Percentiles rank a stretch among this genome's conserved stretches.
Evolutionary conservation across 1,140 invertebrate genomes (phyloP).

Genomic region (Stenopsyche tienmushanensis): DNA sequence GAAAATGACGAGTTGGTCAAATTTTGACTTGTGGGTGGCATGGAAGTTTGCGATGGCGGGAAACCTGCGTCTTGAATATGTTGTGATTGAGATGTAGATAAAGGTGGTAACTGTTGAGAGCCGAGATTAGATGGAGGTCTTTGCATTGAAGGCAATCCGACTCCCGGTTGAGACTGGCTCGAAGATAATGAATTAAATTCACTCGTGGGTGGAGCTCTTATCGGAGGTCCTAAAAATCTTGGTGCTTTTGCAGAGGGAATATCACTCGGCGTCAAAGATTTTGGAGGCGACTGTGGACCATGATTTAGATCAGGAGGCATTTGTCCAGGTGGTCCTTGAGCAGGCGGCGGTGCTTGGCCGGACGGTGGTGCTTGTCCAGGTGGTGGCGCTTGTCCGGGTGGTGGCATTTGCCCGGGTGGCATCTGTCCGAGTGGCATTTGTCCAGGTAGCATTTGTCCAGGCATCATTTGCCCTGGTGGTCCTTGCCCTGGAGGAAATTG

Average conservation of each 20-base stretch:
- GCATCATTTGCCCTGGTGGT: neutral
- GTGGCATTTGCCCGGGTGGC: neutral
- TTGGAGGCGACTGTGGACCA: slow-evolving; percentile 1
- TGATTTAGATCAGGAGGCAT: neutral
- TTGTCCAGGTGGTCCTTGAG: neutral
- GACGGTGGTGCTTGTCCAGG: slow-evolving; percentile 48
- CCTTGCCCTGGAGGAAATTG: neutral
- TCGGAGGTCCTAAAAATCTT: slow-evolving; percentile 20
- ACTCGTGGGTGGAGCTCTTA: slow-evolving; percentile 6
- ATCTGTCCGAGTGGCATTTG: slow-evolving; percentile 31
- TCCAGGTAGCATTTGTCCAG: neutral
- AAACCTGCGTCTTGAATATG: neutral
- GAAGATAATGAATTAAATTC: slow-evolving; percentile 16
- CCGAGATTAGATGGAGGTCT: slow-evolving; percentile 23
- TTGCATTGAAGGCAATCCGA: slow-evolving; percentile 6
- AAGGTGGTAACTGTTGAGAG: slow-evolving; percentile 11
- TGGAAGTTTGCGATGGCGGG: neutral
- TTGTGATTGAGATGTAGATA: neutral
- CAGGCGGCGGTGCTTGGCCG: slow-evolving; percentile 13
- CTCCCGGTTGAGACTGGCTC: slow-evolving; percentile 17
- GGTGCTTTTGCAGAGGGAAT: slow-evolving; percentile 6
- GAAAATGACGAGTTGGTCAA: neutral
- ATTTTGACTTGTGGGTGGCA: neutral
- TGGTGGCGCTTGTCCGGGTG: slow-evolving; percentile 29
- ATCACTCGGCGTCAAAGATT: slow-evolving; percentile 9